Evolutionary conservation across 2,113 vertebrate species (phyloP), one percentile per base, ranked within the genome.

Genomic region (Platichthys flesus): DNA sequence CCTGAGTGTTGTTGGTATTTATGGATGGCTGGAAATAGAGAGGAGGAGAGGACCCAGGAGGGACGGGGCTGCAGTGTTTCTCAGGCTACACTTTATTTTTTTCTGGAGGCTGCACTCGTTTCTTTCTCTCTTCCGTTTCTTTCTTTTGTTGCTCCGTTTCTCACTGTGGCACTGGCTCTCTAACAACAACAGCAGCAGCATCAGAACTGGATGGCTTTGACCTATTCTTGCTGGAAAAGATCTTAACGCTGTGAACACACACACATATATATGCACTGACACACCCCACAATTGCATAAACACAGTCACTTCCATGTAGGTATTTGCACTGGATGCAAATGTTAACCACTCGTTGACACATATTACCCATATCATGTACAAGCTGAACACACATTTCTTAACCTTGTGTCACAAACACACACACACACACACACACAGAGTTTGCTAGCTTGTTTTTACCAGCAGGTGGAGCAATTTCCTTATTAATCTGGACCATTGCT

Each of bases 191-290:
- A 90, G 59, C 84, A 77, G 82, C 89, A 78, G 72, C 85, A 86
- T 58, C 86, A 90, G 69, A 78, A 74, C 80, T 88, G 85, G 85
- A 91, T 90, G 90, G 90, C 92, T 92, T 92, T 91, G 91, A 83
- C 85, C 88, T 79, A 81, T 84, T 88, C 65, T 89, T 89, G 76
- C 88, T 87, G 84, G 76, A 87, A 88, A 85, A 78, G 31, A 77
- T 78, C 40, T 79, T 67, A n/a, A 79, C 71, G 18, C 71, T 80
- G 42, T 78, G 60, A 35, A 67, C 71, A 68, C 79, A 74, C 76
- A 71, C 51, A 55, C 67, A 26, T 40, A 42, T 42, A 45, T 71
- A 42, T 40, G 8, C 20, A 63, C 60, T 68, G 56, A 45, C 61
- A 45, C 21, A 47, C 49, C 31, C 54, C 55, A 70, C 60, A 28